Evolutionary conservation across 2,113 vertebrate species (phyloP).

Genomic region (Gulo gulo): DNA sequence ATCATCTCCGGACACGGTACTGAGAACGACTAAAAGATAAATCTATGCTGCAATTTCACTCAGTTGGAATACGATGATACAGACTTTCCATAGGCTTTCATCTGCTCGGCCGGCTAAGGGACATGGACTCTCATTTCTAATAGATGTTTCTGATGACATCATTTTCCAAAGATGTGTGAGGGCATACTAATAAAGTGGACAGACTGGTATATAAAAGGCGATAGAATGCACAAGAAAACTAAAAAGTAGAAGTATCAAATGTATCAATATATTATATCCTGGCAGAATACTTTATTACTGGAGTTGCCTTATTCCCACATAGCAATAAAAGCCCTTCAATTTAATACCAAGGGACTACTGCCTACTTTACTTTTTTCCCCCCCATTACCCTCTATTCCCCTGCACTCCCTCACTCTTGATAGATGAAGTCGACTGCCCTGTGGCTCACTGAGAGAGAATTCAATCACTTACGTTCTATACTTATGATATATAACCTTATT

Average conservation of each 20-base stretch:
- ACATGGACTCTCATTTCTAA: not conserved
- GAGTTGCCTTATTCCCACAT: not conserved
- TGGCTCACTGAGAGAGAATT: slow-evolving; percentile 25
- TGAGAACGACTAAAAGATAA: not conserved
- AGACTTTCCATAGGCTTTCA: not conserved
- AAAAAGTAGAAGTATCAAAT: not conserved
- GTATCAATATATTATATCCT: not conserved
- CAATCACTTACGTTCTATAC: not conserved
- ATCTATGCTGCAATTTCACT: not conserved
- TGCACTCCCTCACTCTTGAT: not conserved
- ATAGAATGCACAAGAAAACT: not conserved
- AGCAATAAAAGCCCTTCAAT: not conserved
- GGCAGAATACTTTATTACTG: not conserved
- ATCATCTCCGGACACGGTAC: not conserved
- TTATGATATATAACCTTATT: not conserved
- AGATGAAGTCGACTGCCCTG: not conserved
- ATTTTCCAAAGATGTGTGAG: slow-evolving; percentile 29
- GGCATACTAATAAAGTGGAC: not conserved
- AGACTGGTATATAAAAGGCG: not conserved
- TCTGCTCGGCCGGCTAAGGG: not conserved
- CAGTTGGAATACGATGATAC: not conserved
- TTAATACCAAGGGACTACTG: not conserved
- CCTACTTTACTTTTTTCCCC: not conserved
- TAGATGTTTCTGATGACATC: not conserved
- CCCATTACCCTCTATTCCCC: not conserved